Base-by-base conservation (phyloP, 2,113 vertebrate genomes). In the Toxotes chatareus region DNA sequence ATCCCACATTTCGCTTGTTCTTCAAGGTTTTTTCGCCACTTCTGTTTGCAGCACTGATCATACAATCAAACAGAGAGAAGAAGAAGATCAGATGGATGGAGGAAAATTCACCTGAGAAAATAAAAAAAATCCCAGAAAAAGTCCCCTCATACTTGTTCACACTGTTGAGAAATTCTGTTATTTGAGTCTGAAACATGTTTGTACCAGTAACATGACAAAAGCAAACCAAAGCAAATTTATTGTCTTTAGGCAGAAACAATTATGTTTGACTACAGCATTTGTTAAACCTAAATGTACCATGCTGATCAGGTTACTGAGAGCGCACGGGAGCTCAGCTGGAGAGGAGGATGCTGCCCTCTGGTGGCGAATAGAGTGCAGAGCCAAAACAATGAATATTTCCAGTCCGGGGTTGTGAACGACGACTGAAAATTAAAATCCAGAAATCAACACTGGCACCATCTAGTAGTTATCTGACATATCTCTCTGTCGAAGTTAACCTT, bases 341-440 rank as follows among this genome's bases (percentile, higher is more conserved):
- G 38, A 76, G 46, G 38, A 38, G 5, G 19, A 44, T 76, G 79
- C 66, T 79, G 55, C 71, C 56, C 61, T 75, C 83, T 82, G 7
- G 2, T 72, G 86, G 55, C 11, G 1, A 42, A 34, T 1, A 1
- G 3, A 38, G 7, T 16, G 34, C 2, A 79, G 17, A n/a, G 8
- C 10, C 32, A 68, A 79, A 75, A 59, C 49, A 53, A 36, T 12
- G 4, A 62, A 9, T 10, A 16, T 12, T 63, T 56, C 6, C 3
- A 6, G 34, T 14, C 1, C 56, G 23, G 9, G 12, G 23, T 3
- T 1, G 1, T 5, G 21, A 63, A 12, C 4, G n/a, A 7, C 6
- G 14, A 38, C 10, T 44, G 1, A 23, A 46, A 40, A 12, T 1
- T 23, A 4, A 11, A 68, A 59, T 8, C 2, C 46, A 36, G 1